Base-by-base conservation (phyloP, 2,113 vertebrate species). In the Solea senegalensis region DNA sequence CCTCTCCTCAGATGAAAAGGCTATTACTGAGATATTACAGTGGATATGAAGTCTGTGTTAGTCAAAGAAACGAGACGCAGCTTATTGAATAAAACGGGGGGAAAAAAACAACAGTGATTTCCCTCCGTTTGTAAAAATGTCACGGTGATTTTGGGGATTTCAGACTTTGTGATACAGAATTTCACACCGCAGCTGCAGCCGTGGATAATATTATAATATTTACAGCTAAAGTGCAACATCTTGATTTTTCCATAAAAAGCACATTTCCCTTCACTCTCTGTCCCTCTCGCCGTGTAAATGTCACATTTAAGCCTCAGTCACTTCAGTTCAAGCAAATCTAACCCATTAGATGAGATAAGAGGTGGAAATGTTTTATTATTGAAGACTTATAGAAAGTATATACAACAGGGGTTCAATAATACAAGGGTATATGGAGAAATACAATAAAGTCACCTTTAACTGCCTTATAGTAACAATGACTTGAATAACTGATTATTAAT, bases 21-120 rank as follows among this genome's bases (percentile, higher is more conserved):
- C 82, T 80, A 82, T 90, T 89, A 89, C 80, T 86, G 86, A 89
- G 87, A 87, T 91, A 88, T 91, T 87, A 90, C 85, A 51, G 40
- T 62, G 85, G 81, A 90, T 86, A 88, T 88, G 89, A 90, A 84
- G 85, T 83, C 77, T 57, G n/a, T 63, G 34, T 85, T 74, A 86
- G 81, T 89, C 86, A 76, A 76, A 65, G 80, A 91, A 75, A 89
- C 86, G 65, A 87, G 82, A 81, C 74, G 58, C 75, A 80, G 86
- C 65, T 85, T 80, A 86, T 76, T 80, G 70, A 27, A n/a, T 13
- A 49, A 67, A 48, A 52, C 34, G 34, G 34, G 34, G 34, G 34
- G 50, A n/a, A 26, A 2, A 26, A 26, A 61, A 77, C 69, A 70
- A n/a, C n/a, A 72, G 70, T 49, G 61, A 74, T 71, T 83, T 81